Conservation (phyloP, 2,888 invertebrate genomes). For the Diaphora mendica region DNA sequence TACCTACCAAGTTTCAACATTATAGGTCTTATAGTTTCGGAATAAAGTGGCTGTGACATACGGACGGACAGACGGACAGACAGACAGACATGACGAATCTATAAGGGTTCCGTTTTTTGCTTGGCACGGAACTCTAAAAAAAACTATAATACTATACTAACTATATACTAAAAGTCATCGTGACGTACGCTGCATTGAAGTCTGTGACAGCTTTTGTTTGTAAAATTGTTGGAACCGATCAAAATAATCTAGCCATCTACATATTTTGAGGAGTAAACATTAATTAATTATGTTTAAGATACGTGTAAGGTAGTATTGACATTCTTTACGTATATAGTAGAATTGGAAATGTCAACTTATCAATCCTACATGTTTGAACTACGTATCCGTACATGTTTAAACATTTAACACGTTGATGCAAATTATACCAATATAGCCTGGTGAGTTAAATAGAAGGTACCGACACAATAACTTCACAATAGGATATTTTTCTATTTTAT, state of each 20-base stretch:
- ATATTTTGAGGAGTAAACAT: not conserved
- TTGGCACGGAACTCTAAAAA: too few species aligned
- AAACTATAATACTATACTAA: too few species aligned
- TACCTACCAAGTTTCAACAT: too few species aligned
- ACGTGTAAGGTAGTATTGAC: not conserved
- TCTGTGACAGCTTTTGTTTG: too few species aligned
- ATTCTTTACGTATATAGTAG: constrained; percentile 3
- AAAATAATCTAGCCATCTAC: not conserved
- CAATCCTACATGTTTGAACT: not conserved
- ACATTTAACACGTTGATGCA: constrained; percentile 50
- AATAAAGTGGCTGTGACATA: too few species aligned
- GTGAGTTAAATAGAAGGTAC: constrained; percentile 52
- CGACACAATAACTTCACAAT: constrained; percentile 22
- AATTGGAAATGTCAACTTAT: constrained; percentile 39
- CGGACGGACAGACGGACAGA: too few species aligned
- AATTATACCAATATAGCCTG: constrained; percentile 39
- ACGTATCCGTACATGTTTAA: constrained; percentile 48
- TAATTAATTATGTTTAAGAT: not conserved
- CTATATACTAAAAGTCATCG: too few species aligned
- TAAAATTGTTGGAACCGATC: not conserved
- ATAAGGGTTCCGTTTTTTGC: too few species aligned
- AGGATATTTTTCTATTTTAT: not conserved
- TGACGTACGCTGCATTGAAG: too few species aligned
- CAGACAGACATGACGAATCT: too few species aligned
- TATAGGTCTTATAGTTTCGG: too few species aligned